These are phyloP conservation scores for Lophochroa leadbeateri DNA, from an alignment of 2,113 vertebrate species.

Conservation along the genomic window DNA sequence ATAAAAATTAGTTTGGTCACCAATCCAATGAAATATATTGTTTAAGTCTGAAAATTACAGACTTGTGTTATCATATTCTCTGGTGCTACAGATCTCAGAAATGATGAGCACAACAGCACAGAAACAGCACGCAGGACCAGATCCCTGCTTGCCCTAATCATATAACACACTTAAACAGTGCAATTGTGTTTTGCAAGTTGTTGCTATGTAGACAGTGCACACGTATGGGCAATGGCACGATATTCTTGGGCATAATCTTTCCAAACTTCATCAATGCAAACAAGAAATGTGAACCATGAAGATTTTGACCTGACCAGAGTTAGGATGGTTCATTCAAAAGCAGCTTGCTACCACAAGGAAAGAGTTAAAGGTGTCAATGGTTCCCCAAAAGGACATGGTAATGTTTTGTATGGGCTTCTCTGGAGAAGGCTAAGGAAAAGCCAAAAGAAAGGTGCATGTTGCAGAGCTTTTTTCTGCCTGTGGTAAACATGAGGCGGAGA, in stretches of 20 bases:
- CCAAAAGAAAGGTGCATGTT: not conserved
- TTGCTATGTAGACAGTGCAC: not conserved
- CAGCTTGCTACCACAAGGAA: not conserved
- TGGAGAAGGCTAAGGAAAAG: not conserved
- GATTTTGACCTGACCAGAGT: not conserved
- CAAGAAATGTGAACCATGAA: not conserved
- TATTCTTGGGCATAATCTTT: not conserved
- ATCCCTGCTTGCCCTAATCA: not conserved
- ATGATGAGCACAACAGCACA: not conserved
- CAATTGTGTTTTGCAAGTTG: not conserved
- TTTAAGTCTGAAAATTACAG: slow-evolving; percentile 49
- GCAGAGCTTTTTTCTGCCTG: not conserved
- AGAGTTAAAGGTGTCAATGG: not conserved
- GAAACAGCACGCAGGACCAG: not conserved
- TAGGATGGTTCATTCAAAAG: not conserved
- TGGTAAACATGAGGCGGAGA: not conserved
- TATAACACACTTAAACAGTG: not conserved
- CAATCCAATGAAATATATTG: slow-evolving; percentile 67
- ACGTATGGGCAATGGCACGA: fast-evolving
- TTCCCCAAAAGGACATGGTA: not conserved
- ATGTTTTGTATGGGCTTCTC: not conserved
- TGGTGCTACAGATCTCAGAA: slow-evolving; percentile 14
- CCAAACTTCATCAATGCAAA: not conserved
- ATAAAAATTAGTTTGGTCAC: slow-evolving; percentile 76
- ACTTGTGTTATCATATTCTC: slow-evolving; percentile 16